phyloP scores from a whole-genome alignment of 2,888 invertebrate genomes.

The Eulithis prunata region DNA sequence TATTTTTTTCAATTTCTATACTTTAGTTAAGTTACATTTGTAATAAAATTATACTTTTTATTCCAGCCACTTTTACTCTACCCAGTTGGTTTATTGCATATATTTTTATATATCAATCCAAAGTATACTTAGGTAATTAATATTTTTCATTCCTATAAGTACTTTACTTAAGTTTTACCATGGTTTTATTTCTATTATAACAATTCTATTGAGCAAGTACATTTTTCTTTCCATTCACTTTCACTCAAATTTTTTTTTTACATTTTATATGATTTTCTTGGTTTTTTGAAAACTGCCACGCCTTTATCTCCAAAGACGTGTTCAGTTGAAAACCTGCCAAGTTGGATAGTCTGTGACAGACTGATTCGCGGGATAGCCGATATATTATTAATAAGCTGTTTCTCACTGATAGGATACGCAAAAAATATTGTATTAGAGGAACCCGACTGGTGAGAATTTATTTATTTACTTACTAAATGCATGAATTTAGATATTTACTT shows the following conservation, averaged over 20 bases:
- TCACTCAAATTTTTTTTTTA: too few species aligned
- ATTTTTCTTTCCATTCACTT: too few species aligned
- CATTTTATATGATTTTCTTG: background rate
- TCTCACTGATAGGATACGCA: too few species aligned
- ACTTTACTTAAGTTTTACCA: conserved; percentile 12
- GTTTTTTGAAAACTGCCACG: conserved; percentile 56
- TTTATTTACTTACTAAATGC: too few species aligned
- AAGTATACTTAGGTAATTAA: too few species aligned
- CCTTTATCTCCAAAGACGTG: conserved; percentile 73
- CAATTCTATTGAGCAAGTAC: too few species aligned
- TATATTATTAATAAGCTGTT: background rate
- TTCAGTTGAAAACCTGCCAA: conserved; percentile 42
- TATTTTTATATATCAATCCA: too few species aligned
- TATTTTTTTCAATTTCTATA: conserved; percentile 25
- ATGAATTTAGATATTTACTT: too few species aligned
- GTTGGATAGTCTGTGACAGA: background rate
- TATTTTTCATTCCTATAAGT: too few species aligned
- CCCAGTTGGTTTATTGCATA: too few species aligned
- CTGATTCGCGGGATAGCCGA: background rate
- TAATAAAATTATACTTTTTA: conserved; percentile 16
- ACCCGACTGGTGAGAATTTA: too few species aligned
- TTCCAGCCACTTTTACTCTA: background rate
- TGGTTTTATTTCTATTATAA: conserved; percentile 20
- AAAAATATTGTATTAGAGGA: too few species aligned
- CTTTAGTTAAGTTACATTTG: background rate